These are phyloP conservation scores for Phrynocephalus guinanensis DNA, from an alignment of 2,797 vertebrate species.

Conservation along the genomic window DNA sequence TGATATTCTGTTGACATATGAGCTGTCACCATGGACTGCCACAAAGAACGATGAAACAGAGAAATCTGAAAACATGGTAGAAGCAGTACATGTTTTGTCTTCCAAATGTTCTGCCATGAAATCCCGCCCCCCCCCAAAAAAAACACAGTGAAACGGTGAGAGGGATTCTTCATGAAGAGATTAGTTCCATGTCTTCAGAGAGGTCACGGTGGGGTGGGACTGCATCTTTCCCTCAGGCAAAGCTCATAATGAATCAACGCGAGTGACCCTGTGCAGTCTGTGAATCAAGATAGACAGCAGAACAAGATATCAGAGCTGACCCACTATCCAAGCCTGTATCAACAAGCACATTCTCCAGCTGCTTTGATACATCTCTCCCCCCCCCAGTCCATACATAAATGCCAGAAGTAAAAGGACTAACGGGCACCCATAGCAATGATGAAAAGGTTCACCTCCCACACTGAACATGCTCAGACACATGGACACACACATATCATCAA, in stretches of 20 bases:
- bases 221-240: not conserved
- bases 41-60: not conserved
- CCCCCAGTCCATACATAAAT: not conserved
- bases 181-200: not conserved
- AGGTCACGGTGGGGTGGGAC: not conserved
- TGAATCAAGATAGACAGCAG: not conserved
- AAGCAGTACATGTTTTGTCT: not conserved
- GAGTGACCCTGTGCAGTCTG: not conserved
- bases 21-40: not conserved
- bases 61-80: not conserved
- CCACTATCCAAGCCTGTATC: not conserved
- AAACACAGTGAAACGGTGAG: too few relatives aligned
- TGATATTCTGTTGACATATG: not conserved
- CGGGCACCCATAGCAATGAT: not conserved
- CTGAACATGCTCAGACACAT: too few relatives aligned
- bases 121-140: not conserved
- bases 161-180: not conserved
- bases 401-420: not conserved
- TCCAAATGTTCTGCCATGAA: not conserved
- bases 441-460: not conserved
- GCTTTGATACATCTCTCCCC: not conserved
- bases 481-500: not conserved
- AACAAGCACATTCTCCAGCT: not conserved
- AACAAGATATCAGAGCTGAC: not conserved
- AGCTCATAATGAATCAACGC: not conserved